These are phyloP conservation scores for Cheilosia variabilis DNA, from an alignment of 2,888 invertebrate genomes.

Conservation along the genomic window DNA sequence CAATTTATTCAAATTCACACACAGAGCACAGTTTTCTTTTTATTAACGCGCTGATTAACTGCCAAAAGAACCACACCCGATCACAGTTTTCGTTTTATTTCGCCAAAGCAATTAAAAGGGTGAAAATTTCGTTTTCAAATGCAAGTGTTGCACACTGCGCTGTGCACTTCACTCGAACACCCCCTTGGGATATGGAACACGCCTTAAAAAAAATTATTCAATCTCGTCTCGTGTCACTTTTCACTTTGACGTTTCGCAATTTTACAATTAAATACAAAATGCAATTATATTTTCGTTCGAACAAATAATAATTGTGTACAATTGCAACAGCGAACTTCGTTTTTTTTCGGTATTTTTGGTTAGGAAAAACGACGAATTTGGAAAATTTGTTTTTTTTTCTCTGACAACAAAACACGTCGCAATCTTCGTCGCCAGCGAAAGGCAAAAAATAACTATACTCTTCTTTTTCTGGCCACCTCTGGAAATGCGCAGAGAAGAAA, in stretches of 20 bases:
- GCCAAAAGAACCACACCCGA: constrained; percentile 59
- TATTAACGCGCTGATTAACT: constrained; percentile 10
- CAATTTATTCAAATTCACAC: constrained; percentile 39
- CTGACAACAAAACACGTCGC: constrained; percentile 75
- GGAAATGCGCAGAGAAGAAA: constrained; percentile 55
- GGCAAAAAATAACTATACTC: constrained; percentile 69
- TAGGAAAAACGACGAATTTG: constrained; percentile 40
- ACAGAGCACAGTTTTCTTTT: constrained; percentile 44
- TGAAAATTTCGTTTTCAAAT: constrained; percentile 58
- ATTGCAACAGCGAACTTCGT: constrained; percentile 18
- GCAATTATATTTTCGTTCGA: constrained; percentile 4
- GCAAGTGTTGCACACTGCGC: constrained; percentile 67
- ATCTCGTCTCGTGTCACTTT: constrained; percentile 60
- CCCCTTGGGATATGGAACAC: constrained; percentile 55
- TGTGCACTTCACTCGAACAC: constrained; percentile 37
- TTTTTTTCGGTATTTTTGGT: constrained; percentile 15
- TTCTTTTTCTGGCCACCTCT: constrained; percentile 64
- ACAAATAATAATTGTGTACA: constrained; percentile 30
- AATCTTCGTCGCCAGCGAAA: constrained; percentile 67
- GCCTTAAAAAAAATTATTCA: constrained; percentile 60
- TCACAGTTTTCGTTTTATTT: constrained; percentile 26
- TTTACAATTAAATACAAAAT: constrained; percentile 24
- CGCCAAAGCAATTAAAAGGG: constrained; percentile 29
- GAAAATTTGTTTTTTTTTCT: constrained; percentile 38
- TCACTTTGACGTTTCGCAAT: constrained; percentile 38